These are phyloP conservation scores for Bradypus variegatus DNA, from an alignment of 2,797 vertebrate genomes.

Conservation along the genomic window DNA sequence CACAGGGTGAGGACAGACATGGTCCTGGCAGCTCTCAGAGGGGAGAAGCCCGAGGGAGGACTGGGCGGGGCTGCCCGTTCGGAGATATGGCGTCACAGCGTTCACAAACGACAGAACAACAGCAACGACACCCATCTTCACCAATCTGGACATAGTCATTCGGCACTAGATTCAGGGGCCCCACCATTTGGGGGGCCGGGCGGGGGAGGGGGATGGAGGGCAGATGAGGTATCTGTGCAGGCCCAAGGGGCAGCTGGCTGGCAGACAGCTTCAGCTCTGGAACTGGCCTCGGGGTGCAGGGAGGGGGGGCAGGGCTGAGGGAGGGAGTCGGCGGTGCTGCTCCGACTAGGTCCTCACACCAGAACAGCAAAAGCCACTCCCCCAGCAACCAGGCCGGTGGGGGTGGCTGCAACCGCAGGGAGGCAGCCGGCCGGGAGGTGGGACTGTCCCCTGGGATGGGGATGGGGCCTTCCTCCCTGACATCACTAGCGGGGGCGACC, in stretches of 20 bases:
- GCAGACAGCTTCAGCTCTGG: conserved; percentile 30
- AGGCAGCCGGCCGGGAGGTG: background rate
- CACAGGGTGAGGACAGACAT: conserved; percentile 53
- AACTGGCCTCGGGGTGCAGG: conserved; percentile 36
- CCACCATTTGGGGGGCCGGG: background rate
- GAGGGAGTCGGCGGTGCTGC: background rate
- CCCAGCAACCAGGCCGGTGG: background rate
- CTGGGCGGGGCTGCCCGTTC: conserved; percentile 42
- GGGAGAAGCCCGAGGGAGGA: conserved; percentile 43
- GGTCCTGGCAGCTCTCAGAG: conserved; percentile 52
- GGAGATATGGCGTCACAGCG: conserved; percentile 61
- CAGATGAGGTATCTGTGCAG: conserved; percentile 67
- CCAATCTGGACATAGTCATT: conserved; percentile 68
- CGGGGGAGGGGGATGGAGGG: background rate
- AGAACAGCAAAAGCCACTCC: background rate
- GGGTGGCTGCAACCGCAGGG: background rate
- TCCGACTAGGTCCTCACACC: background rate
- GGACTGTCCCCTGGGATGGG: background rate
- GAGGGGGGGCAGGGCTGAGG: background rate
- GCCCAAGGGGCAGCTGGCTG: conserved; percentile 38
- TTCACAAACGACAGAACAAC: conserved; percentile 61
- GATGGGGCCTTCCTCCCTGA: background rate
- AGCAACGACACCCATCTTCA: conserved; percentile 63
- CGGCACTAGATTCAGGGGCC: conserved; percentile 60
- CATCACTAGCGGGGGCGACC: background rate